Percentiles rank a stretch among this genome's conserved stretches.
These are phyloP conservation scores for Drosophila greeni DNA, from an alignment of 2,888 invertebrate genomes.

Conservation along the genomic window DNA sequence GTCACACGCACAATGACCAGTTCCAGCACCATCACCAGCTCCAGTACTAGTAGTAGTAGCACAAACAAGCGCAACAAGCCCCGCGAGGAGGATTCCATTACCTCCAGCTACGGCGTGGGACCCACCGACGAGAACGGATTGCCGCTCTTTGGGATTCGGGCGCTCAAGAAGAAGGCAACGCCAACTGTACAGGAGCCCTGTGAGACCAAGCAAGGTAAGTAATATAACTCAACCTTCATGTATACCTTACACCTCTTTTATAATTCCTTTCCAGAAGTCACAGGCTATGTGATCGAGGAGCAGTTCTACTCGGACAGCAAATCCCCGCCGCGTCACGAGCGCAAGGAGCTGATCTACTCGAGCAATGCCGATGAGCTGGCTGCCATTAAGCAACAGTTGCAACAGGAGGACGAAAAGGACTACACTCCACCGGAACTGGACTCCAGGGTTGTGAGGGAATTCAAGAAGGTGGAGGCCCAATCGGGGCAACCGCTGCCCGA, in stretches of 20 bases:
- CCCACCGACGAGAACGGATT: constrained; percentile 89
- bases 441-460: constrained; percentile 54
- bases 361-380: constrained; percentile 81
- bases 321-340: constrained; percentile 83
- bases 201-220: constrained; percentile 84
- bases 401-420: constrained; percentile 51
- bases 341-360: constrained; percentile 86
- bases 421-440: constrained; percentile 26
- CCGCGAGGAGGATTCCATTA: constrained; percentile 82
- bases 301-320: constrained; percentile 86
- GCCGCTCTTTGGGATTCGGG: constrained; percentile 88
- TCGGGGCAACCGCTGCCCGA: constrained; percentile 19
- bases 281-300: constrained; percentile 85
- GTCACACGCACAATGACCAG: constrained; percentile 59
- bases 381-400: constrained; percentile 59
- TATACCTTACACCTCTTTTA: too few relatives aligned
- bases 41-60: constrained; percentile 74
- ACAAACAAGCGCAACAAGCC: constrained; percentile 53
- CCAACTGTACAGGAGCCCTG: constrained; percentile 79
- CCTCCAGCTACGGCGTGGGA: constrained; percentile 90
- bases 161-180: constrained; percentile 81
- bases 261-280: constrained; percentile 80
- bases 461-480: constrained; percentile 60
- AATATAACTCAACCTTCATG: too few relatives aligned
- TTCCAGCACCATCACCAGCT: constrained; percentile 76